These are phyloP conservation scores for Esox masquinongy DNA, from an alignment of 2,797 vertebrate genomes.

Conservation along the genomic window DNA sequence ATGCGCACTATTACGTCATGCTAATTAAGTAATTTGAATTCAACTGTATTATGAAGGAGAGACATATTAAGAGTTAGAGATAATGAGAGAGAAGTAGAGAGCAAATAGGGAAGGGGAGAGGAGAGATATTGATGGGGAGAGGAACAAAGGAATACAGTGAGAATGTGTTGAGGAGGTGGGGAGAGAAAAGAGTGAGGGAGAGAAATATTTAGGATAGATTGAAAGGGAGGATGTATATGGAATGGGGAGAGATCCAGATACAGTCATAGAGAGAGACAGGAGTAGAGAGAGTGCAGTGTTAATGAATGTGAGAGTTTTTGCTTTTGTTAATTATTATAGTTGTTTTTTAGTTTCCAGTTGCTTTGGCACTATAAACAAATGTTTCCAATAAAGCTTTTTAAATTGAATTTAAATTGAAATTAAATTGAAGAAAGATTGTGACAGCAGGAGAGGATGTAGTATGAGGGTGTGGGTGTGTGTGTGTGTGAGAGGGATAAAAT, in stretches of 20 bases:
- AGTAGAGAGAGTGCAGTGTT: too few relatives aligned
- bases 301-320: too few relatives aligned
- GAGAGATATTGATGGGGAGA: neutral
- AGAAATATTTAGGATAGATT: neutral
- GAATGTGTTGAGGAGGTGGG: slow-evolving; percentile 6
- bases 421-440: neutral
- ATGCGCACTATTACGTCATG: too few relatives aligned
- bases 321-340: too few relatives aligned
- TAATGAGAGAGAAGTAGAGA: slow-evolving; percentile 1
- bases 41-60: neutral
- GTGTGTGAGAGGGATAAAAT: slow-evolving; percentile 18
- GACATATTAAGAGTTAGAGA: neutral
- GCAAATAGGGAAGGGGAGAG: slow-evolving; percentile 33
- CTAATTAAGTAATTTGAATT: neutral
- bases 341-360: too few relatives aligned
- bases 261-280: too few relatives aligned
- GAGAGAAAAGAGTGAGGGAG: slow-evolving; percentile 8
- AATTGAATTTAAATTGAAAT: too few relatives aligned
- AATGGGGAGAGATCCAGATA: too few relatives aligned
- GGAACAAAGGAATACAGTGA: neutral
- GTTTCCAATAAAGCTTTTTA: too few relatives aligned
- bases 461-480: neutral
- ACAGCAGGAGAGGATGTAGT: neutral
- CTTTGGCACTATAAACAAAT: too few relatives aligned
- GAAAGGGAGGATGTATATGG: neutral